Percentiles rank a stretch among this genome's conserved stretches.
Conservation (phyloP, 2,888 invertebrate genomes). For the Drosophila sordidapex region DNA sequence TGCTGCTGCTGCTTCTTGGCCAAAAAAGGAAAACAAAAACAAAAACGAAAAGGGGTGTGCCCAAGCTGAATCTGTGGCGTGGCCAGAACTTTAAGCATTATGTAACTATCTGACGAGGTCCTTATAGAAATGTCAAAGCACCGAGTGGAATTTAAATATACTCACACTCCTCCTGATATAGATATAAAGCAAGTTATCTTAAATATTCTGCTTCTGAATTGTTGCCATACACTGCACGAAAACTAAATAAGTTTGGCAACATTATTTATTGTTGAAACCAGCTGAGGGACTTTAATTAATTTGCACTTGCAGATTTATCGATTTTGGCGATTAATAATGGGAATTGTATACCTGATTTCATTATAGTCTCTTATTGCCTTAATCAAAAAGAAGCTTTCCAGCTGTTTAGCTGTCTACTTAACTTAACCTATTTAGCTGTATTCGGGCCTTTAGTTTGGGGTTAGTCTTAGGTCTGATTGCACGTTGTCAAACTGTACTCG, state of each 20-base stretch:
- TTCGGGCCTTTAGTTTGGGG: neutral
- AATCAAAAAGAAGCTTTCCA: neutral
- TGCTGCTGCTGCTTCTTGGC: conserved; percentile 1
- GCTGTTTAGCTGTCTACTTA: neutral
- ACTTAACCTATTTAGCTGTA: neutral
- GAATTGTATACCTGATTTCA: too few species aligned
- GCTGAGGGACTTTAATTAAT: neutral
- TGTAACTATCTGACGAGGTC: conserved; percentile 9
- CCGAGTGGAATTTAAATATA: neutral
- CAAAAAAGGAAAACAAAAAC: conserved; percentile 12
- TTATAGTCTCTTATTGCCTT: neutral
- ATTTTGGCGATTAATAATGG: neutral
- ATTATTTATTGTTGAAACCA: neutral
- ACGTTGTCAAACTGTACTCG: neutral
- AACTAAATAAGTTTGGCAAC: neutral
- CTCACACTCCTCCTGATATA: neutral
- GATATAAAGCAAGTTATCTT: conserved; percentile 8
- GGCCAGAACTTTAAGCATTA: conserved; percentile 39
- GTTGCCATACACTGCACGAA: neutral
- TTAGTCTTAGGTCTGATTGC: conserved; percentile 15
- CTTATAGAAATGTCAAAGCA: conserved; percentile 15
- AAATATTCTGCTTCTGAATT: conserved; percentile 3
- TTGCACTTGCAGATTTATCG: too few species aligned
- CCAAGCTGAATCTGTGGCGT: conserved; percentile 12
- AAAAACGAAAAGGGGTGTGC: conserved; percentile 35